These are phyloP conservation scores for Cephus cinctus DNA, from an alignment of 1,140 invertebrate genomes.

Conservation along the genomic window DNA sequence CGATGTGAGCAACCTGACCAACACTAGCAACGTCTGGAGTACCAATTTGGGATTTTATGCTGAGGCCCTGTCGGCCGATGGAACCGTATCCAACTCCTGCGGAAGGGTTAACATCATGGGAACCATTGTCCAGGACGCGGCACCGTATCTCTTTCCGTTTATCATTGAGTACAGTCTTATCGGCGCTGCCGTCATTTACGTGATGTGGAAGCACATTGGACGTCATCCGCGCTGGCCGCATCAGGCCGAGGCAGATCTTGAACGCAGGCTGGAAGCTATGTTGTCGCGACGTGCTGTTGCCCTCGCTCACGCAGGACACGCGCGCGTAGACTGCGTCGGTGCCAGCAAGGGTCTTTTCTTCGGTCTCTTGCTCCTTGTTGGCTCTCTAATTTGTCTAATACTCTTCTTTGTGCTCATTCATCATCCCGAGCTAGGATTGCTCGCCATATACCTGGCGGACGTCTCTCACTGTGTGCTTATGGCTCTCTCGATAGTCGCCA, in stretches of 20 bases:
- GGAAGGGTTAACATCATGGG: slow-evolving; percentile 89
- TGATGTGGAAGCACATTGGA: slow-evolving; percentile 96
- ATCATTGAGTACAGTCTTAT: slow-evolving; percentile 97
- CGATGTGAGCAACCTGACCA: slow-evolving; percentile 37
- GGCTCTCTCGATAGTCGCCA: slow-evolving; percentile 83
- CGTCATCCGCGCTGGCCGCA: slow-evolving; percentile 69
- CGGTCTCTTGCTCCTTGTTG: slow-evolving; percentile 84
- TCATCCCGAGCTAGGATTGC: slow-evolving; percentile 72
- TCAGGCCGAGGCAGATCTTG: slow-evolving; percentile 79
- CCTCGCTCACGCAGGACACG: slow-evolving; percentile 76
- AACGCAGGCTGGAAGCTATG: slow-evolving; percentile 82
- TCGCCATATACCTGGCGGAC: slow-evolving; percentile 88
- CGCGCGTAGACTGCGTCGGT: slow-evolving; percentile 87
- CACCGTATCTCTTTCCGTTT: slow-evolving; percentile 92
- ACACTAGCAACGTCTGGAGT: slow-evolving; percentile 45
- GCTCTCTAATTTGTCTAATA: slow-evolving; percentile 89
- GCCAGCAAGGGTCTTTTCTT: slow-evolving; percentile 93
- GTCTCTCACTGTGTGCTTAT: slow-evolving; percentile 86
- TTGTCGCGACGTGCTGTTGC: slow-evolving; percentile 78
- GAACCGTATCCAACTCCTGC: slow-evolving; percentile 60
- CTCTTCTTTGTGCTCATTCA: slow-evolving; percentile 92
- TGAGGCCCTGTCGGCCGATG: slow-evolving; percentile 59
- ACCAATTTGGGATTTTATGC: slow-evolving; percentile 62
- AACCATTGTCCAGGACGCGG: slow-evolving; percentile 85
- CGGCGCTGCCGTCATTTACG: slow-evolving; percentile 94